Conservation (phyloP, 53 echinoderm and acorn worm genomes). For the Hippasteria phrygiana region DNA sequence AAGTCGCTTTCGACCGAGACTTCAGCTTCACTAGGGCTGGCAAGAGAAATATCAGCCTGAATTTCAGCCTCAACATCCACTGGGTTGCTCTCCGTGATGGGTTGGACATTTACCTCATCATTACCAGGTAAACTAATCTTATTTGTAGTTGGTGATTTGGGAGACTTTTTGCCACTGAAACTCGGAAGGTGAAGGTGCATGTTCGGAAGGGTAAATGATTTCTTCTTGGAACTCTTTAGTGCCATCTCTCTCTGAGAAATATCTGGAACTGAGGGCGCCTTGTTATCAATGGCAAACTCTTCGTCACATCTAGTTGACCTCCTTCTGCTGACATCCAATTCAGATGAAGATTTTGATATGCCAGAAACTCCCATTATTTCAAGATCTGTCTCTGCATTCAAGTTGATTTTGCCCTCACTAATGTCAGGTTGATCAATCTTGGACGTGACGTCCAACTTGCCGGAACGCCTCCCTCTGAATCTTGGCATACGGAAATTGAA, state of each 20-base stretch:
- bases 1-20: slow-evolving; percentile 15
- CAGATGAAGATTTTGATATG: slow-evolving; percentile 41
- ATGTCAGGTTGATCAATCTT: slow-evolving; percentile 10
- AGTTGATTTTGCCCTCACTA: slow-evolving; percentile 32
- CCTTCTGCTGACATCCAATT: slow-evolving; percentile 31
- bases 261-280: slow-evolving; percentile 49
- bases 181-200: slow-evolving; percentile 71
- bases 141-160: slow-evolving; percentile 37
- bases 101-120: slow-evolving; percentile 26
- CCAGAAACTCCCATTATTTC: background rate
- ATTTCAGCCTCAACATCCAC: background rate
- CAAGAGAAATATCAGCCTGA: slow-evolving; percentile 44
- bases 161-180: slow-evolving; percentile 64
- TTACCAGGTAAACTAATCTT: slow-evolving; percentile 39
- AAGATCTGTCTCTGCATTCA: background rate
- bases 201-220: slow-evolving; percentile 72
- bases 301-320: background rate
- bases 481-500: slow-evolving; percentile 68
- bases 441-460: slow-evolving; percentile 41
- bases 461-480: slow-evolving; percentile 42
- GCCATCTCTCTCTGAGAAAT: slow-evolving; percentile 22
- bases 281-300: slow-evolving; percentile 33
- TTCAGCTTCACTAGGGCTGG: slow-evolving; percentile 20
- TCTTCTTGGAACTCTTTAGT: slow-evolving; percentile 68
- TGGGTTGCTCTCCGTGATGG: slow-evolving; percentile 47